Evolutionary conservation across 2,888 invertebrate genomes (phyloP).

Genomic region (Agriopis aurantiaria): DNA sequence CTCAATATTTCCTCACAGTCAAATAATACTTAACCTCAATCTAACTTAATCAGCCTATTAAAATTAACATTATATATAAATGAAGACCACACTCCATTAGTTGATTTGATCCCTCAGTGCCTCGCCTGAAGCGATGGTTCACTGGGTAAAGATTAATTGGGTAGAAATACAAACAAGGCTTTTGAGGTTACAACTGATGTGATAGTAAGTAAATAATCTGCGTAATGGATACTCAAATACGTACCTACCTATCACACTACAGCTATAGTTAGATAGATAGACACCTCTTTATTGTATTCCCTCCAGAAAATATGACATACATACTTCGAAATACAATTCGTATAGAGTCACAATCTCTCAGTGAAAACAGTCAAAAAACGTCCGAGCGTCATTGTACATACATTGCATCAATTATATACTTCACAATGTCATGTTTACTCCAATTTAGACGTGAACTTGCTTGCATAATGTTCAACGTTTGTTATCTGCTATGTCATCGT

Average conservation of each 20-base stretch:
- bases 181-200: conserved; percentile 27
- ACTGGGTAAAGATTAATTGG: conserved; percentile 55
- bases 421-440: too few relatives aligned
- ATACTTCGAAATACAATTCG: too few relatives aligned
- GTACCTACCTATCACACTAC: background rate
- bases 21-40: background rate
- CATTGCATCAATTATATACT: too few relatives aligned
- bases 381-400: too few relatives aligned
- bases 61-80: conserved; percentile 54
- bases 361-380: too few relatives aligned
- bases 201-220: conserved; percentile 6
- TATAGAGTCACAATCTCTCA: too few relatives aligned
- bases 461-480: too few relatives aligned
- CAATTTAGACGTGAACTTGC: too few relatives aligned
- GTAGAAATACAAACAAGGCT: conserved; percentile 41
- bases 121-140: conserved; percentile 52
- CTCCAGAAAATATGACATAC: too few relatives aligned
- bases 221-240: background rate
- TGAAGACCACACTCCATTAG: conserved; percentile 56
- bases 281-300: too few relatives aligned
- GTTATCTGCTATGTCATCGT: too few relatives aligned
- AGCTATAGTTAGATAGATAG: background rate
- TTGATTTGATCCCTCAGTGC: conserved; percentile 51
- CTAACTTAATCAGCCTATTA: conserved; percentile 8
- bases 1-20: too few relatives aligned